phyloP scores from a whole-genome alignment of 2,888 invertebrate species.

The Synergus laeviventris region DNA sequence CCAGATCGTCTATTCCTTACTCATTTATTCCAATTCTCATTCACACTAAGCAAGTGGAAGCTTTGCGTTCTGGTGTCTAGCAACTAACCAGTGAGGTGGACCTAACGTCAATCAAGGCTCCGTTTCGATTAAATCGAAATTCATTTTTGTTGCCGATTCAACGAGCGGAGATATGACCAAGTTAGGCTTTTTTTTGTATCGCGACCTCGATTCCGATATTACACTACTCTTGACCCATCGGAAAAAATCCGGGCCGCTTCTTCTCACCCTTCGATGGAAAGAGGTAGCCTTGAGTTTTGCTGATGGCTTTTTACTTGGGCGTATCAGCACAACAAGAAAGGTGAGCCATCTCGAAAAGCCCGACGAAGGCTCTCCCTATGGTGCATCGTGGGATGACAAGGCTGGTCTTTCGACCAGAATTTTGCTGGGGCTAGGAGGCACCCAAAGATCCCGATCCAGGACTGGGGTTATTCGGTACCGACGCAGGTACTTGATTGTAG shows the following conservation, averaged over 20 bases:
- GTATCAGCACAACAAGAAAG: conserved; percentile 51
- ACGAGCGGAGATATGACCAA: background rate
- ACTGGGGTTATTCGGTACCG: conserved; percentile 57
- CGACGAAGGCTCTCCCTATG: conserved; percentile 68
- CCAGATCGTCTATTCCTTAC: conserved; percentile 14
- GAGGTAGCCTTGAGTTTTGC: background rate
- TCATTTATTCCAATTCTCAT: conserved; percentile 31
- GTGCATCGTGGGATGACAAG: conserved; percentile 70
- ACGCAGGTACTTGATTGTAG: conserved; percentile 78
- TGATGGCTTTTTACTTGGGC: conserved; percentile 43
- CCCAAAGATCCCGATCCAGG: conserved; percentile 70
- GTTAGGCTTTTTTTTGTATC: background rate
- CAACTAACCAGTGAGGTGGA: conserved; percentile 31
- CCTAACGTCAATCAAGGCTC: conserved; percentile 3
- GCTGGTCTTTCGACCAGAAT: conserved; percentile 69
- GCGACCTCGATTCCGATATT: conserved; percentile 17
- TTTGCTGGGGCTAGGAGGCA: conserved; percentile 74
- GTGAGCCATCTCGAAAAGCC: conserved; percentile 67
- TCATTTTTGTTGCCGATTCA: conserved; percentile 5
- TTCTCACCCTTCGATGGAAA: background rate
- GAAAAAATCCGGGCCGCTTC: conserved; percentile 1
- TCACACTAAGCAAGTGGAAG: conserved; percentile 35
- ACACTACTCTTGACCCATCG: conserved; percentile 21
- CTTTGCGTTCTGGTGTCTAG: conserved; percentile 29
- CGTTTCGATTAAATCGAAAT: conserved; percentile 15